Evolutionary conservation across 1,140 invertebrate species (phyloP).

Genomic region (Cyphomyrmex costatus): DNA sequence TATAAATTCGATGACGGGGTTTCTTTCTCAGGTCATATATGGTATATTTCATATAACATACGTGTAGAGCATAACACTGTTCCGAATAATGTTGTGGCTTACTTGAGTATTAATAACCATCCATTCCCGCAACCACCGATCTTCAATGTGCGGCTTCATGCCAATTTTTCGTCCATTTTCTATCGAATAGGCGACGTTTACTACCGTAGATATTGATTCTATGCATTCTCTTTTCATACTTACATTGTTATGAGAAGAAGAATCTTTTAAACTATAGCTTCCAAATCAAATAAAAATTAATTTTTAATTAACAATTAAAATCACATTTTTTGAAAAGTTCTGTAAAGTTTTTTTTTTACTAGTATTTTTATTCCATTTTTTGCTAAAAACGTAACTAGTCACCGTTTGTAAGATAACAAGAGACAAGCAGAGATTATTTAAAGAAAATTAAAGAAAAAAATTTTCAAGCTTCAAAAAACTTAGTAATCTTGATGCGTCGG

Average conservation of each 20-base stretch:
- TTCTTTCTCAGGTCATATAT: conserved; percentile 66
- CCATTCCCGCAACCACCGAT: conserved; percentile 23
- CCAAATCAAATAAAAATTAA: neutral
- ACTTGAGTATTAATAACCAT: conserved; percentile 68
- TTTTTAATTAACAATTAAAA: conserved; percentile 14
- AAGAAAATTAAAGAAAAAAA: neutral
- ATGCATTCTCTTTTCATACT: neutral
- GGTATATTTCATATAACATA: conserved; percentile 26
- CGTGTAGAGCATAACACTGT: conserved; percentile 39
- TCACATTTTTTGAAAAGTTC: neutral
- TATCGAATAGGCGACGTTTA: neutral
- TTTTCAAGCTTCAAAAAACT: conserved; percentile 12
- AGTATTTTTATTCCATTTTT: neutral
- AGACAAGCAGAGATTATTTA: neutral
- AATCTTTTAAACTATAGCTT: neutral
- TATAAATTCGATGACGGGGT: conserved; percentile 15
- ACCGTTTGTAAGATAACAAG: neutral
- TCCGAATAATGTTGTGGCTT: conserved; percentile 62
- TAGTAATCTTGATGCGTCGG: conserved; percentile 16
- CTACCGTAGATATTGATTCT: neutral
- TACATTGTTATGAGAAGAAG: neutral
- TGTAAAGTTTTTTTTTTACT: neutral
- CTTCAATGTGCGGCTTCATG: neutral
- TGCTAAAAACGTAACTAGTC: neutral
- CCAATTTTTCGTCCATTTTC: neutral